Conservation (phyloP, 2,113 vertebrate genomes). For the Megaceryle torquata region DNA sequence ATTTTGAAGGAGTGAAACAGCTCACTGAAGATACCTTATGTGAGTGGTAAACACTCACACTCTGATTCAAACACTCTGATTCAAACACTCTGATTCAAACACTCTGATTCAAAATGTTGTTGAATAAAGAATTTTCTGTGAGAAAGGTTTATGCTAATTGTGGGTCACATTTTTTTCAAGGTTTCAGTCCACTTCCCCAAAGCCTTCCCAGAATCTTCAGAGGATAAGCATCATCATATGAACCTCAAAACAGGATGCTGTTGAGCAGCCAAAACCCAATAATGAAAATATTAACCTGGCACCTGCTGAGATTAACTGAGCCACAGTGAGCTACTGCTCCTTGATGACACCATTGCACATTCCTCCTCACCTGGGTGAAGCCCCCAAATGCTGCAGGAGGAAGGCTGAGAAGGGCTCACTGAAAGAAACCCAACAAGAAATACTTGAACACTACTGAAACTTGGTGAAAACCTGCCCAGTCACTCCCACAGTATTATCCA, state of each 20-base stretch:
- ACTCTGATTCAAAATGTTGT: neutral
- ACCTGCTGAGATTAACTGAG: neutral
- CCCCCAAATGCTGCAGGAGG: neutral
- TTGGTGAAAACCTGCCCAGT: neutral
- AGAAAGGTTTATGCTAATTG: neutral
- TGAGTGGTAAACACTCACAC: neutral
- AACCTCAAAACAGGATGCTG: neutral
- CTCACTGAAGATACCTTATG: neutral
- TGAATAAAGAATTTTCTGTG: neutral
- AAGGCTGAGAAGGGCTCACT: fast-evolving
- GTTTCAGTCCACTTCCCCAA: neutral
- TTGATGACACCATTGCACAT: neutral
- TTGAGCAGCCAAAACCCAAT: fast-evolving
- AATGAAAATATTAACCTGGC: neutral
- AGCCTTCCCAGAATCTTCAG: neutral
- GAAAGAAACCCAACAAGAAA: neutral
- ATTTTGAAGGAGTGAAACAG: neutral
- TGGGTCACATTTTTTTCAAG: neutral
- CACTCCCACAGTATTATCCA: neutral
- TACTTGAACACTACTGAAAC: neutral
- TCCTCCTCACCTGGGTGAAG: neutral
- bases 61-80: neutral
- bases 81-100: neutral
- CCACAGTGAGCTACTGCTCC: neutral
- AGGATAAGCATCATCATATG: neutral